These are phyloP conservation scores for Stichopus chloronotus DNA, from an alignment of 35 echinoderm and acorn worm species.

Conservation along the genomic window DNA sequence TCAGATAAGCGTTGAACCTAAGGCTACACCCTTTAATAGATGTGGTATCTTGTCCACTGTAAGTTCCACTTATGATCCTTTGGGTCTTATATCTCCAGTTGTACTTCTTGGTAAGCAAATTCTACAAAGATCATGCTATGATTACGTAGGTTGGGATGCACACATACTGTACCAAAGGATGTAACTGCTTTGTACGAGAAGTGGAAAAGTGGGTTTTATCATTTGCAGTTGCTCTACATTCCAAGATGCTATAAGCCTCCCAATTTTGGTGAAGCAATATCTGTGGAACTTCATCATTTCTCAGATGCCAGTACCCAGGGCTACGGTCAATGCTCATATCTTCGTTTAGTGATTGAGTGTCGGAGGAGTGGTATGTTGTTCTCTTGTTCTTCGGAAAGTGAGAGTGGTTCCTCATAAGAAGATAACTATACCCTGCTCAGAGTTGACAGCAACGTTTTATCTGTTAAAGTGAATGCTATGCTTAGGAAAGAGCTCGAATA, in stretches of 20 bases:
- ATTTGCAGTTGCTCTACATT: background rate
- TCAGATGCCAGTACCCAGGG: conserved; percentile 62
- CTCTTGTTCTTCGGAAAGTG: conserved; percentile 41
- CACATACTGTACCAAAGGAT: conserved; percentile 44
- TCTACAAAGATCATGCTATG: conserved; percentile 64
- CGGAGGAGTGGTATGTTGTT: background rate
- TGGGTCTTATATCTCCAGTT: conserved; percentile 70
- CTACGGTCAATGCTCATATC: conserved; percentile 64
- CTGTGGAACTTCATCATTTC: conserved; percentile 61
- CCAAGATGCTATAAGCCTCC: conserved; percentile 39
- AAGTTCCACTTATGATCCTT: conserved; percentile 67
- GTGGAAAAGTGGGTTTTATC: conserved; percentile 41
- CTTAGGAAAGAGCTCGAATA: conserved; percentile 51
- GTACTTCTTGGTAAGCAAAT: conserved; percentile 66
- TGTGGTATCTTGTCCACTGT: conserved; percentile 61
- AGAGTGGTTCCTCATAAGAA: conserved; percentile 45
- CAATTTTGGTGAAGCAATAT: background rate
- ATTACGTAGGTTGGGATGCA: conserved; percentile 69
- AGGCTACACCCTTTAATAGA: conserved; percentile 52
- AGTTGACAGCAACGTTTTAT: conserved; percentile 52
- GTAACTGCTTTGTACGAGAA: conserved; percentile 26
- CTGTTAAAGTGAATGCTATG: conserved; percentile 44
- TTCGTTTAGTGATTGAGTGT: background rate
- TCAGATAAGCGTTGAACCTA: conserved; percentile 16
- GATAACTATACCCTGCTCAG: conserved; percentile 30